Conservation (phyloP, 35 echinoderm and acorn worm genomes). For the Heliocidaris tuberculata region DNA sequence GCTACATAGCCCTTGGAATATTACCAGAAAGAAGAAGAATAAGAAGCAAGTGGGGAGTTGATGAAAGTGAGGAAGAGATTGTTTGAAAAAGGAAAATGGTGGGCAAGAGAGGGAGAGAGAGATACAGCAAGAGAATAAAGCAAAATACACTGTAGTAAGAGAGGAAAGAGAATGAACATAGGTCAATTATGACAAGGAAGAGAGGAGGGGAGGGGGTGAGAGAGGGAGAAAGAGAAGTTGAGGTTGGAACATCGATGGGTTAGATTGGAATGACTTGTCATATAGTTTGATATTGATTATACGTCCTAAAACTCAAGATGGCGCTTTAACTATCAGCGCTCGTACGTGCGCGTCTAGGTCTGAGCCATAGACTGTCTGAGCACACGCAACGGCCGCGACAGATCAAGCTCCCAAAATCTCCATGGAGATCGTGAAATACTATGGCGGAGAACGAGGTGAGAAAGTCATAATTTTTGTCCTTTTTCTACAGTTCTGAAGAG, state of each 20-base stretch:
- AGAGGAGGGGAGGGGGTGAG: not conserved
- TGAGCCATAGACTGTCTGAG: too few relatives aligned
- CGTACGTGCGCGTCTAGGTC: slow-evolving; percentile 24
- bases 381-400: not conserved
- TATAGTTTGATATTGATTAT: not conserved
- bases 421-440: slow-evolving; percentile 57
- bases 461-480: not conserved
- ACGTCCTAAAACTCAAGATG: not conserved
- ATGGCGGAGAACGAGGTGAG: slow-evolving; percentile 61
- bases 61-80: too few relatives aligned
- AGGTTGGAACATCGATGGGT: too few relatives aligned
- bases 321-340: not conserved
- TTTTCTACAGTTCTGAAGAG: not conserved
- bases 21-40: too few relatives aligned
- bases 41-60: too few relatives aligned
- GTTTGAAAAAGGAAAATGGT: too few relatives aligned
- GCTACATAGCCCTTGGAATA: too few relatives aligned
- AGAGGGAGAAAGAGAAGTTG: not conserved
- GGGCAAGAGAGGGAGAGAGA: not conserved
- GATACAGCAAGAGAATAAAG: not conserved
- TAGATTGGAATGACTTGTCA: too few relatives aligned
- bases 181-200: too few relatives aligned
- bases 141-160: too few relatives aligned
- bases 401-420: slow-evolving; percentile 1
- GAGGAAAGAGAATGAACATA: too few relatives aligned